phyloP scores from a whole-genome alignment of 2,888 invertebrate genomes.

The Gymnocheta viridis region DNA sequence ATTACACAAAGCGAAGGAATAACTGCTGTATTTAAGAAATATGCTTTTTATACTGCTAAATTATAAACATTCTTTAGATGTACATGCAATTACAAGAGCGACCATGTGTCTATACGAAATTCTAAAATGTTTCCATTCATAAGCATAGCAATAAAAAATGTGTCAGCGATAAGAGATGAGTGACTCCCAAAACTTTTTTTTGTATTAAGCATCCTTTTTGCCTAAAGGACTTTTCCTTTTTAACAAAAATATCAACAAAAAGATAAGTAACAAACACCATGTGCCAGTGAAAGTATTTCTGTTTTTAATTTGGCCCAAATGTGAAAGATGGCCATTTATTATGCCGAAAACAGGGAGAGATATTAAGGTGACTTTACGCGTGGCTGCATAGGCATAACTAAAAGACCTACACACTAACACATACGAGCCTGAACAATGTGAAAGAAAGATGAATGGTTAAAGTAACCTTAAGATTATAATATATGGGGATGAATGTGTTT shows the following conservation, averaged over 20 bases:
- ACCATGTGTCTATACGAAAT: neutral
- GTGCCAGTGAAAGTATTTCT: slow-evolving; percentile 75
- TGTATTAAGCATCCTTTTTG: slow-evolving; percentile 54
- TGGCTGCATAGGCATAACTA: slow-evolving; percentile 57
- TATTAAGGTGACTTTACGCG: slow-evolving; percentile 69
- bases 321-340: slow-evolving; percentile 64
- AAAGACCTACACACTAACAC: slow-evolving; percentile 25
- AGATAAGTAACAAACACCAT: slow-evolving; percentile 63
- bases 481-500: slow-evolving; percentile 11
- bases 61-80: neutral
- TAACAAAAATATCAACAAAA: slow-evolving; percentile 27
- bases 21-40: too few species aligned
- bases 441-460: slow-evolving; percentile 64
- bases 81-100: neutral
- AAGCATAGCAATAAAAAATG: slow-evolving; percentile 73
- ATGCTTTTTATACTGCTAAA: too few species aligned
- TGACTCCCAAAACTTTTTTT: slow-evolving; percentile 35
- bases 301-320: slow-evolving; percentile 74
- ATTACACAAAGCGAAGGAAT: too few species aligned
- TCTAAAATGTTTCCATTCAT: neutral
- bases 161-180: slow-evolving; percentile 70
- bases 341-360: slow-evolving; percentile 60
- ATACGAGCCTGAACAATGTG: slow-evolving; percentile 63
- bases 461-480: slow-evolving; percentile 66
- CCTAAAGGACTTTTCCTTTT: slow-evolving; percentile 67